Evolutionary conservation across 2,797 vertebrate genomes (phyloP).

Genomic region (Etheostoma perlongum): DNA sequence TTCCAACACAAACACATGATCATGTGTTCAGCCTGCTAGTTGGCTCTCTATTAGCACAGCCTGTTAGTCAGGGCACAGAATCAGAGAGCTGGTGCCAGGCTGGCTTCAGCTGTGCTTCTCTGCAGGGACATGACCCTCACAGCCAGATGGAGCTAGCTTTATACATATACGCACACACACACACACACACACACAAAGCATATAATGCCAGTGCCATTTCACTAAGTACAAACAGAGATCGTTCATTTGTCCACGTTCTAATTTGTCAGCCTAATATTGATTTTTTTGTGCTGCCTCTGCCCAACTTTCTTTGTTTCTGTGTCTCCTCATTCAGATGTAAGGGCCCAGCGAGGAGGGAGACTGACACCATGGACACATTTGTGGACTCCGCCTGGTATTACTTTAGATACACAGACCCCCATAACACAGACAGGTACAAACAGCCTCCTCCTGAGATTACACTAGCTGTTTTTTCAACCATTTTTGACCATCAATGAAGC

Average conservation of each 20-base stretch:
- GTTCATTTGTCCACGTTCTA: conserved; percentile 49
- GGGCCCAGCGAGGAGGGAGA: conserved; percentile 90
- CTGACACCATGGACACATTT: conserved; percentile 98
- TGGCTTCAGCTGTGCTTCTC: conserved; percentile 67
- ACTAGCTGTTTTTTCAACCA: not conserved
- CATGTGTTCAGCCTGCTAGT: conserved; percentile 61
- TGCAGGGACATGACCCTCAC: conserved; percentile 68
- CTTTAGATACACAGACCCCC: conserved; percentile 94
- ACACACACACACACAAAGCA: conserved; percentile 26
- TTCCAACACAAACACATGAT: conserved; percentile 77
- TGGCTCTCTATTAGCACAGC: conserved; percentile 77
- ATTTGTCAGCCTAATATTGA: conserved; percentile 55
- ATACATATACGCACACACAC: conserved; percentile 21
- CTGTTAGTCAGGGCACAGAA: conserved; percentile 71
- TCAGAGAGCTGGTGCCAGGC: conserved; percentile 66
- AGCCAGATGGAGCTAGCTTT: conserved; percentile 71
- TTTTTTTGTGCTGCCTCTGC: conserved; percentile 34
- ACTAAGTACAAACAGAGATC: conserved; percentile 49
- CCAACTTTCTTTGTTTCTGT: conserved; percentile 40
- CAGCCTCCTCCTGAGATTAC: conserved; percentile 10
- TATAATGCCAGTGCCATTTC: conserved; percentile 47
- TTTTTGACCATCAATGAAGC: conserved; percentile 1
- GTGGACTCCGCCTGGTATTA: conserved; percentile 99
- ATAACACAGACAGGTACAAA: conserved; percentile 88
- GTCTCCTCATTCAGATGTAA: conserved; percentile 86